A percentile compares a stretch with the other conserved stretches of the same genome.
phyloP scores from a whole-genome alignment of 2,797 vertebrate genomes.

The Eupleurogrammus muticus region DNA sequence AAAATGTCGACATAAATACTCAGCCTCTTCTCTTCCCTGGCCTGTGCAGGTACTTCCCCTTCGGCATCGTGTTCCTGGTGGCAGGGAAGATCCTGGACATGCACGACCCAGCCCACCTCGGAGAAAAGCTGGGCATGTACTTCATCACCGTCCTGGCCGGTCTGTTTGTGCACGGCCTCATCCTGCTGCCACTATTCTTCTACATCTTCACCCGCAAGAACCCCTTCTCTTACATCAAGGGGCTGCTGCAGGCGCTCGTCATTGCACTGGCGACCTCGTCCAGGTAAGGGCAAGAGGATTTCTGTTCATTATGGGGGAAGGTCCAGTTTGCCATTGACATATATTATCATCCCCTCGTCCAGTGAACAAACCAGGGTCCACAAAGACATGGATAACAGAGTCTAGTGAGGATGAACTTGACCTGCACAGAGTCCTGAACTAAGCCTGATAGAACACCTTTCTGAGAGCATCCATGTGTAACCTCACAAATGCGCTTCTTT shows the following conservation, averaged over 20 bases:
- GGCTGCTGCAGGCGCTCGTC: slow-evolving; percentile 90
- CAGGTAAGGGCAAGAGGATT: slow-evolving; percentile 77
- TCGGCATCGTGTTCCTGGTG: slow-evolving; percentile 92
- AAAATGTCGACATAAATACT: too few species aligned
- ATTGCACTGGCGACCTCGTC: slow-evolving; percentile 92
- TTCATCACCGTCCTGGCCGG: slow-evolving; percentile 89
- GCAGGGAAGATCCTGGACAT: slow-evolving; percentile 93
- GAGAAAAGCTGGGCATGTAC: slow-evolving; percentile 91
- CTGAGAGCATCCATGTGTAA: too few species aligned
- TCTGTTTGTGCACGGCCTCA: slow-evolving; percentile 85
- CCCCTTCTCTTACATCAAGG: slow-evolving; percentile 88
- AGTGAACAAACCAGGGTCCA: too few species aligned
- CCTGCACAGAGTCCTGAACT: too few species aligned
- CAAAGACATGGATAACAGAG: too few species aligned
- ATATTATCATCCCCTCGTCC: too few species aligned
- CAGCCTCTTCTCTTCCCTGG: background rate
- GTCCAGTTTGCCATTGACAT: background rate
- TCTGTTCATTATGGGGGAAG: background rate
- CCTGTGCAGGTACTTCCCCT: slow-evolving; percentile 89
- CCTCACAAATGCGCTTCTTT: too few species aligned
- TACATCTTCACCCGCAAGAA: slow-evolving; percentile 88
- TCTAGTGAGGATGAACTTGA: too few species aligned
- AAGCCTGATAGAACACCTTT: too few species aligned
- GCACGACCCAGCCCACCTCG: slow-evolving; percentile 87
- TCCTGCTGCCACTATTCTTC: slow-evolving; percentile 88